These are phyloP conservation scores for Dichetophora obliterata DNA, from an alignment of 2,888 invertebrate genomes.

Conservation along the genomic window DNA sequence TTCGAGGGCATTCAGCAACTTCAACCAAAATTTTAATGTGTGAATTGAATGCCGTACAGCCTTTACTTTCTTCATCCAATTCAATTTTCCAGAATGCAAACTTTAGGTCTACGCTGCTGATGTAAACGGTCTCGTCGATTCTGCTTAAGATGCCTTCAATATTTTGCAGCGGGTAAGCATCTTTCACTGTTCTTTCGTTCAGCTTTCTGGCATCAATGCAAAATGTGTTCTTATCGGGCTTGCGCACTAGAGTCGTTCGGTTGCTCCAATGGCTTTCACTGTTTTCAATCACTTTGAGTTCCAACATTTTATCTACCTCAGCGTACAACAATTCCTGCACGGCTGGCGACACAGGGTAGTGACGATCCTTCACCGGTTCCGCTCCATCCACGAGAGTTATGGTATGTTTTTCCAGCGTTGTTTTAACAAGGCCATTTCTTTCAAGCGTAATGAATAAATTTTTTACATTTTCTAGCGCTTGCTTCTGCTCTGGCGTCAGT, in stretches of 20 bases:
- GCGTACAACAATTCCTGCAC: slow-evolving; percentile 44
- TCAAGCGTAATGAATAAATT: slow-evolving; percentile 25
- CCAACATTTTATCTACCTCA: slow-evolving; percentile 56
- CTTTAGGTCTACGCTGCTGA: slow-evolving; percentile 35
- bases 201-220: slow-evolving; percentile 55
- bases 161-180: slow-evolving; percentile 25
- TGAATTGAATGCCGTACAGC: slow-evolving; percentile 33
- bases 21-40: slow-evolving; percentile 26
- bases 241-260: slow-evolving; percentile 54
- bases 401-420: slow-evolving; percentile 34
- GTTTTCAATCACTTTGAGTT: slow-evolving; percentile 54
- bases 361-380: slow-evolving; percentile 42
- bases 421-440: slow-evolving; percentile 36
- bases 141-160: slow-evolving; percentile 34
- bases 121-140: slow-evolving; percentile 28
- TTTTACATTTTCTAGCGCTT: neutral
- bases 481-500: neutral
- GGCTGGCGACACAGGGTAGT: slow-evolving; percentile 46
- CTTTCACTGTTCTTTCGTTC: slow-evolving; percentile 47
- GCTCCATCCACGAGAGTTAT: slow-evolving; percentile 42
- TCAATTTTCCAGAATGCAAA: slow-evolving; percentile 38
- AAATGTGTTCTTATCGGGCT: slow-evolving; percentile 51
- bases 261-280: slow-evolving; percentile 56
- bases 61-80: slow-evolving; percentile 29
- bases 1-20: slow-evolving; percentile 23